Evolutionary conservation across 2,888 invertebrate species (phyloP), one percentile per base, ranked within the genome.

Genomic region (Argyresthia albistria): DNA sequence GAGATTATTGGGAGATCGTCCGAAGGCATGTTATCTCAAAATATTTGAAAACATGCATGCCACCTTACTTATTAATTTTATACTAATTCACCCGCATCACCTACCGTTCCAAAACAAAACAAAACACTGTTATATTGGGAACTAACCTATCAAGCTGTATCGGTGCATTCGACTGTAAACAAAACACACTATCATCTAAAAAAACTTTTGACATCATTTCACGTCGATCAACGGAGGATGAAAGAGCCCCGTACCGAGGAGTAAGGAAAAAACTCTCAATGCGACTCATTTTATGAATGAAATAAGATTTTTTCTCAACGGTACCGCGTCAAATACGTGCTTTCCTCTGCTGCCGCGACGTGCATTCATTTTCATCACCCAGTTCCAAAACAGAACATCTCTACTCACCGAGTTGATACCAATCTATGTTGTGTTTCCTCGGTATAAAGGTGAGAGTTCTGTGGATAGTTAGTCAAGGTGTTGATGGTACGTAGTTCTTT

Each of bases 201-300:
- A 70, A 71, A 67, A 59, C 55, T 72, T 73, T 74, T 80, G 80
- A 81, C 84, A 83, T 83, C 80, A 82, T 84, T 83, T 78, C 83
- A 83, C 83, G 80, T 82, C 69, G 77, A 84, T 84, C 81, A 80
- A 70, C 73, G 60, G 53, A 58, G 63, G 68, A 62, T 60, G 63
- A 67, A 67, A 64, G 67, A 67, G 6, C 62, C 58, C 53, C 37
- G 37, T 58, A 57, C 59, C 55, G 65, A 60, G 62, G 55, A 63
- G 59, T 57, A 54, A 58, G 61, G 65, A 75, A 76, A 79, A 72
- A 62, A 56, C 56, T 65, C 76, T 83, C 73, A 84, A 83, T 84
- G 81, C 80, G 69, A 83, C 79, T 83, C 80, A 76, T 82, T 86
- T 86, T 84, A 86, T 87, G 86, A 87, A 87, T 87, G 86, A 83